Conservation (phyloP, 2,888 invertebrate genomes). For the Desoria tigrina region DNA sequence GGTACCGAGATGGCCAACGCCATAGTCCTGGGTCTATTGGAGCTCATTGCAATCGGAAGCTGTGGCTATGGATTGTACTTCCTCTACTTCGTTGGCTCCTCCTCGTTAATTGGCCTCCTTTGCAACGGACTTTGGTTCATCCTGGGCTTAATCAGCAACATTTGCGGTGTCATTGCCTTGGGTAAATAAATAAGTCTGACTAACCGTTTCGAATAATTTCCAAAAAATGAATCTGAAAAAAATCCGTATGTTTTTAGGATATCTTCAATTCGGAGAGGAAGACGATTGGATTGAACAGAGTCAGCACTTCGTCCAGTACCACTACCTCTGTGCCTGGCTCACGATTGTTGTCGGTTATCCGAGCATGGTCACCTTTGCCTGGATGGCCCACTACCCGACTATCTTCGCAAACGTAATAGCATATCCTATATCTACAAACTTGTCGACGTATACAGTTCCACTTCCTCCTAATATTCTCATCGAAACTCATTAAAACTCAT, state of each 20-base stretch:
- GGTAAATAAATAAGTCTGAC: background rate
- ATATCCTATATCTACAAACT: no score
- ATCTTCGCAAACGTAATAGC: background rate
- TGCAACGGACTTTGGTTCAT: conserved; percentile 32
- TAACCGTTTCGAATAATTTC: background rate
- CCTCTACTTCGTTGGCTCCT: conserved; percentile 3
- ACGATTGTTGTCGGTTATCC: conserved; percentile 40
- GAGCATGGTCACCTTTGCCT: conserved; percentile 30
- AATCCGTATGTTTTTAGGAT: no score
- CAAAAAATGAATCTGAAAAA: no score
- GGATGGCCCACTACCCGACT: conserved; percentile 28
- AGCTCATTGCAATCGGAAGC: conserved; percentile 16
- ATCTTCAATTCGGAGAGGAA: background rate
- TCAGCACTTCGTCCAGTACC: conserved; percentile 22
- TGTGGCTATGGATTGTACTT: conserved; percentile 21
- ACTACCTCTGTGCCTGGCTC: conserved; percentile 34
- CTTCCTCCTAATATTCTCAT: background rate
- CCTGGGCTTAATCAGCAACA: conserved; percentile 19
- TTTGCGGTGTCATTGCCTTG: conserved; percentile 26
- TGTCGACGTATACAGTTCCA: no score
- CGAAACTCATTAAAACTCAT: background rate
- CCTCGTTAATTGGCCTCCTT: conserved; percentile 7
- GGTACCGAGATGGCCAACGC: no score
- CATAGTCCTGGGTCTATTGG: conserved; percentile 22
- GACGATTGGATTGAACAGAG: conserved; percentile 14